A percentile compares a stretch with the other conserved stretches of the same genome.
Conservation (phyloP, 2,888 invertebrate genomes). For the Tetheella fluctuosa region DNA sequence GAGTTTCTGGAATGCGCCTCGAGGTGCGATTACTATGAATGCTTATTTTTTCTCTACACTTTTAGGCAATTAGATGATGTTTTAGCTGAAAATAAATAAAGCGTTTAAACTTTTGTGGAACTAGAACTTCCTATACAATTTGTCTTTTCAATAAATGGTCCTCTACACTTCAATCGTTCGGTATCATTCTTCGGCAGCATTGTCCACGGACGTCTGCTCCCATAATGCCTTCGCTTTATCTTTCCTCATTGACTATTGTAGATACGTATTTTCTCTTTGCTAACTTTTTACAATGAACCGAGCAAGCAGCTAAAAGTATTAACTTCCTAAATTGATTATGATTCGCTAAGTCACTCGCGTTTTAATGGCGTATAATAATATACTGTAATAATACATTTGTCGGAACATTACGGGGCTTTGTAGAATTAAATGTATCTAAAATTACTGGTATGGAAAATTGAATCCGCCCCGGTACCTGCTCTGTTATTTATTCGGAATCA, state of each 20-base stretch:
- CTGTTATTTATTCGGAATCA: conserved; percentile 50
- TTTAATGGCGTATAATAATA: conserved; percentile 23
- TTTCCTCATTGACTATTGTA: conserved; percentile 15
- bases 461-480: conserved; percentile 38
- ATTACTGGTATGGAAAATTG: conserved; percentile 50
- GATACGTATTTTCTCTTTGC: conserved; percentile 24
- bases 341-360: conserved; percentile 20
- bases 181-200: conserved; percentile 29
- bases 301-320: conserved; percentile 11
- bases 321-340: conserved; percentile 8
- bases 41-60: neutral
- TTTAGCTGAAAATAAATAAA: neutral
- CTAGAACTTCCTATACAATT: neutral
- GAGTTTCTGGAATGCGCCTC: conserved; percentile 55
- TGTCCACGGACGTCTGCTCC: conserved; percentile 25
- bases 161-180: conserved; percentile 19
- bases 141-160: neutral
- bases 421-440: conserved; percentile 35
- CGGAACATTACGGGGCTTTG: conserved; percentile 27
- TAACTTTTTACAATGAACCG: conserved; percentile 6
- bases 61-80: neutral
- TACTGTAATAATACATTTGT: conserved; percentile 31
- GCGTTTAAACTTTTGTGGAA: neutral
- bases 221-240: conserved; percentile 22
- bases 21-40: conserved; percentile 43